Evolutionary conservation across 2,113 vertebrate species (phyloP), one percentile per base, ranked within the genome.

Genomic region (Halcyon malimbica): DNA sequence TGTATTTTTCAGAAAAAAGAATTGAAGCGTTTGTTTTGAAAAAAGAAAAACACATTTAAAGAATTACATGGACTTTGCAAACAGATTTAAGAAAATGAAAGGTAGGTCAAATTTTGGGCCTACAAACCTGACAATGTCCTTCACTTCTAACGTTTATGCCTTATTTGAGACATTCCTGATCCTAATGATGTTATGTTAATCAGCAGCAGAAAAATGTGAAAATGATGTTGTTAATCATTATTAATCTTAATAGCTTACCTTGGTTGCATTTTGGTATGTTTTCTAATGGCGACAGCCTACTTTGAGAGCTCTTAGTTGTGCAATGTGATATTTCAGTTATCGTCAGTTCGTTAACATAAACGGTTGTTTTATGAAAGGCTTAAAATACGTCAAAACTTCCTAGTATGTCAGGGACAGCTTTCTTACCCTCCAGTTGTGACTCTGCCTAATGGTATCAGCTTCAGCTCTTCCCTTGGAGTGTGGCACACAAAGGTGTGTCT

Each of bases 1-100:
- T 93, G 24, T 96, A 56, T 97, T 93, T 97, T 97, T 97, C 95
- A 96, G 96, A 97, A 92, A 93, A 97, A 94, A 89, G 89, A 89
- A 92, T 94, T 95, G 96, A 96, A 96, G 89, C 89, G 28, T 95
- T 96, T 97, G 78, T 96, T 97, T 97, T 94, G 94, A 94, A 91
- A 96, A 94, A 85, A 87, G 95, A 93, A 96, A 92, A 94, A 56
- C 83, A 91, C 83, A 85, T 84, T 97, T 96, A 94, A 96, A 93
- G 94, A 96, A 89, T 94, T 96, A 68, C 88, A 95, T 89, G 94
- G 95, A 96, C 87, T 97, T 97, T 96, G 90, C 85, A 95, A 96
- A 96, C 94, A 95, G 94, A 95, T 96, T 94, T 97, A 96, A 95
- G 83, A 94, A 93, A 92, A 88, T 96, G 88, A 96, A 96, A 97